phyloP scores from a whole-genome alignment of 2,113 vertebrate genomes.

The Equus quagga region DNA sequence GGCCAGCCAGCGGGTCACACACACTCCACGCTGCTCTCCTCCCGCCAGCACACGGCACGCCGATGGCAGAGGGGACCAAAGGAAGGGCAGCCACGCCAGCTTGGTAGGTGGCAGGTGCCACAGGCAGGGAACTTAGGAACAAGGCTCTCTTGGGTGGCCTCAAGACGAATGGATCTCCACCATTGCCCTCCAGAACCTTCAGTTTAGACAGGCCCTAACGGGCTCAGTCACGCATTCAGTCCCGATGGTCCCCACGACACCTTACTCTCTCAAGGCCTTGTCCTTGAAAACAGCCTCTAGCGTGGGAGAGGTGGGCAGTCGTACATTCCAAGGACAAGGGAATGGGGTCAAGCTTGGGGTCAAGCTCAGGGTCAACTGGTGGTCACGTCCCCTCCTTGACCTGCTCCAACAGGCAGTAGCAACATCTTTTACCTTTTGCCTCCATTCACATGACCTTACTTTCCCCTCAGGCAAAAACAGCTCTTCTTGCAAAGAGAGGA shows the following conservation, averaged over 20 bases:
- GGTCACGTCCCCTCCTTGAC: not conserved
- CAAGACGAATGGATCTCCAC: not conserved
- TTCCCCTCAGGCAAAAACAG: not conserved
- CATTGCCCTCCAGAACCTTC: not conserved
- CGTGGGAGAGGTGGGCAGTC: not conserved
- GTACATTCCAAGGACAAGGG: not conserved
- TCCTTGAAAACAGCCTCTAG: not conserved
- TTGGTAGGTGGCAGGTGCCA: not conserved
- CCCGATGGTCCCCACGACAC: not conserved
- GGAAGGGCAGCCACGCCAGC: not conserved
- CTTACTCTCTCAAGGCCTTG: not conserved
- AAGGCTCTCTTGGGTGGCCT: not conserved
- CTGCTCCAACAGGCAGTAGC: not conserved
- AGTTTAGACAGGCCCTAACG: not conserved
- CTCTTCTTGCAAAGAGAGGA: not conserved
- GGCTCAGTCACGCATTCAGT: accelerated
- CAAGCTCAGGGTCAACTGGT: not conserved
- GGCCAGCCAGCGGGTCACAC: too few relatives aligned
- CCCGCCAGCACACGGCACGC: too few relatives aligned
- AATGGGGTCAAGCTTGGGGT: not conserved
- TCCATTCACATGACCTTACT: not conserved
- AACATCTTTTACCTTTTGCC: not conserved
- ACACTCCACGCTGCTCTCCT: too few relatives aligned
- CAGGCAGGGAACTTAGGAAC: not conserved
- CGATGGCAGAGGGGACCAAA: too few relatives aligned